Percentiles rank a stretch among this genome's conserved stretches.
phyloP scores from a whole-genome alignment of 2,797 vertebrate genomes.

The Schizopygopsis pylzovi region DNA sequence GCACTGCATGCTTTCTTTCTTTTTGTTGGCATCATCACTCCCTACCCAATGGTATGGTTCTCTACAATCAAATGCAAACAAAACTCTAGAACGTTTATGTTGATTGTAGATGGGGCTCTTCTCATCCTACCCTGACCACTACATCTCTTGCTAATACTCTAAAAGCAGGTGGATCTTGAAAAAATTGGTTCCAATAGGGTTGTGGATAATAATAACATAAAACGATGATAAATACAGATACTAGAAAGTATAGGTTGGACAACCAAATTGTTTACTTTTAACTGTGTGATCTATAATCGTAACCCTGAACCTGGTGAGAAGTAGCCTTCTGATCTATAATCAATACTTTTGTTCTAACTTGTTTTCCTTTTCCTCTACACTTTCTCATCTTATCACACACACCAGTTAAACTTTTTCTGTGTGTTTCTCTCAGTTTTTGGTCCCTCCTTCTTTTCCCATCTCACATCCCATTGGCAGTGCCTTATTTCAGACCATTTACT shows the following conservation, averaged over 20 bases:
- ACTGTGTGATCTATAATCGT: background rate
- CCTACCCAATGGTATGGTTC: background rate
- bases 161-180: background rate
- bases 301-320: background rate
- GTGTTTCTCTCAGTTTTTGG: conserved; percentile 7
- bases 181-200: background rate
- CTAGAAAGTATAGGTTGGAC: background rate
- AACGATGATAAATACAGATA: background rate
- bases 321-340: background rate
- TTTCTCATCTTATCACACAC: background rate
- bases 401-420: background rate
- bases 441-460: background rate
- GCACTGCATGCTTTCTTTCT: no score
- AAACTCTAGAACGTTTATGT: background rate
- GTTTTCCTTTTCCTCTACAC: background rate
- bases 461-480: conserved; percentile 16
- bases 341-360: background rate
- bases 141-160: background rate
- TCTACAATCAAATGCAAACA: background rate
- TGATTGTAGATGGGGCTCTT: background rate
- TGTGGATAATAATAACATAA: background rate
- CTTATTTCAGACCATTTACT: background rate
- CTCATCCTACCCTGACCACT: background rate
- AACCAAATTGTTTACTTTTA: background rate
- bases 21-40: background rate